Evolutionary conservation across 2,113 vertebrate species (phyloP).

Genomic region (Rhea pennata): DNA sequence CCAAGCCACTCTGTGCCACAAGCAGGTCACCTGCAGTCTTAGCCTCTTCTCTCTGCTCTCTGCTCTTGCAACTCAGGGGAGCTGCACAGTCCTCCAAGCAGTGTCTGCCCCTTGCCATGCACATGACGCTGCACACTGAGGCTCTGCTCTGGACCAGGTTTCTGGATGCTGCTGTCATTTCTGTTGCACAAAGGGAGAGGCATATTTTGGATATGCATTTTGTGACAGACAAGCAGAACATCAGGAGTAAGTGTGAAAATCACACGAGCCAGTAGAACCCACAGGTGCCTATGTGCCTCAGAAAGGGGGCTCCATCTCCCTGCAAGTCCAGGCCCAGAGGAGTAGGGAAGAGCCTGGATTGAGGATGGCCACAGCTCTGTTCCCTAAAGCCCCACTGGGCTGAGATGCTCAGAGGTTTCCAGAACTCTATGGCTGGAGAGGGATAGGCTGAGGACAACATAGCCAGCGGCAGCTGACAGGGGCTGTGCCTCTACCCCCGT

Average conservation of each 20-base stretch:
- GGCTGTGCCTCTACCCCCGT: too few species aligned
- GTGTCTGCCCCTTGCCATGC: rapidly evolving
- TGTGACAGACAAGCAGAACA: rapidly evolving
- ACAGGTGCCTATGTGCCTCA: rapidly evolving
- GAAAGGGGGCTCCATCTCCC: not conserved
- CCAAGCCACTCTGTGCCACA: not conserved
- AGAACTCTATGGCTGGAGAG: too few species aligned
- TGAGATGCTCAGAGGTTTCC: not conserved
- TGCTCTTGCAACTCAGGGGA: not conserved
- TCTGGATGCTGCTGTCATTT: not conserved
- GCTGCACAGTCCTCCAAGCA: rapidly evolving
- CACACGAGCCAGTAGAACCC: not conserved
- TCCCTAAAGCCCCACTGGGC: not conserved
- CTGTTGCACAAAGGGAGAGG: not conserved
- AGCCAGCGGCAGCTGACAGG: too few species aligned
- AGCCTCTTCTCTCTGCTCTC: not conserved
- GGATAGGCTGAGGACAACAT: too few species aligned
- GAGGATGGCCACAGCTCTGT: not conserved
- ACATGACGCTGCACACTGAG: too few species aligned
- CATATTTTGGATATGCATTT: rapidly evolving
- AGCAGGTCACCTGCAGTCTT: not conserved
- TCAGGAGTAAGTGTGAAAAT: not conserved
- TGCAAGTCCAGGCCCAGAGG: too few species aligned
- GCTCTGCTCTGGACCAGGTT: not conserved
- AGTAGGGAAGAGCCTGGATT: not conserved